These are phyloP conservation scores for Tachycineta bicolor DNA, from an alignment of 2,113 vertebrate species.

Conservation along the genomic window DNA sequence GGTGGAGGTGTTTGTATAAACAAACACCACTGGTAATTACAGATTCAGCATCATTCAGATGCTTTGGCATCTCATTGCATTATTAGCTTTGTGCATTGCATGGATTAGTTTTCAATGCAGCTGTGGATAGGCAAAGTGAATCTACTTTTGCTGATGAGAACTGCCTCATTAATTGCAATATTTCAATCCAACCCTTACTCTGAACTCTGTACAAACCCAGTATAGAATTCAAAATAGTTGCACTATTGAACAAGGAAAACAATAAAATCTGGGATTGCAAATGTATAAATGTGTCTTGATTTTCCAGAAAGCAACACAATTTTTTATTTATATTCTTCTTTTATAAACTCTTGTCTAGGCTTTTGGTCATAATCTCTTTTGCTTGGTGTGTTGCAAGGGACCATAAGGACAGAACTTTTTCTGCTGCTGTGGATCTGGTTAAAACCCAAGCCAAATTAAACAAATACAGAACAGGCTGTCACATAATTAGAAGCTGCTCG, in stretches of 20 bases:
- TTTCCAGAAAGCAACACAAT: background rate
- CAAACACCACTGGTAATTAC: background rate
- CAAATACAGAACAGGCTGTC: constrained; percentile 15
- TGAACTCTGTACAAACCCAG: background rate
- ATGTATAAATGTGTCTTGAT: background rate
- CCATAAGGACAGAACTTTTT: background rate
- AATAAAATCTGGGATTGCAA: background rate
- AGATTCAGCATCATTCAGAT: background rate
- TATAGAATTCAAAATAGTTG: background rate
- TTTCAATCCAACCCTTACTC: background rate
- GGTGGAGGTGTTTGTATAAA: background rate
- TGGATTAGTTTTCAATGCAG: background rate
- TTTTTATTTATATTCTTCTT: background rate
- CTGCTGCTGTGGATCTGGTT: background rate
- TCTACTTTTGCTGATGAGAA: background rate
- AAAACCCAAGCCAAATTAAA: constrained; percentile 30
- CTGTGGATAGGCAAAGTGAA: background rate
- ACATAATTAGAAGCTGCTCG: background rate
- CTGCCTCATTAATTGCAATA: background rate
- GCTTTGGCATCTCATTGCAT: background rate
- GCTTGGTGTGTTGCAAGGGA: background rate
- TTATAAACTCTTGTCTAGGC: background rate
- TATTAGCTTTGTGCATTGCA: background rate
- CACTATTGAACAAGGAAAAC: background rate
- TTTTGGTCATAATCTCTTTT: background rate